Percentiles rank a stretch among this genome's conserved stretches.
Conservation (phyloP, 2,888 invertebrate species). For the Drosophila testacea region DNA sequence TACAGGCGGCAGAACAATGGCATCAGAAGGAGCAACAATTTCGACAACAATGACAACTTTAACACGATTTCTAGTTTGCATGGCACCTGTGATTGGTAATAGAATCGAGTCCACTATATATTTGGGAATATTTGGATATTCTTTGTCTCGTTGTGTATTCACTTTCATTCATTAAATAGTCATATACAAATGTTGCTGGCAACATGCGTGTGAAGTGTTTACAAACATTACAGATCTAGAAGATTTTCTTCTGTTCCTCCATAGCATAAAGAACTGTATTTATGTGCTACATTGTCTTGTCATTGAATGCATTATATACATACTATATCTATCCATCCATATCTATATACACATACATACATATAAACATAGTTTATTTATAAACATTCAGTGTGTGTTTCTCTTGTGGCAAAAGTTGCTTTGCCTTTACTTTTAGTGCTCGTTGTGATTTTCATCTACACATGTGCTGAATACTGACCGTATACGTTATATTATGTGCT, state of each 20-base stretch:
- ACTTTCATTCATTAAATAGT: conserved; percentile 50
- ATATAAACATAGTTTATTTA: conserved; percentile 33
- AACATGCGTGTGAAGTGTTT: conserved; percentile 29
- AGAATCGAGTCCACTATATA: conserved; percentile 1
- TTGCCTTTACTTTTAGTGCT: conserved; percentile 33
- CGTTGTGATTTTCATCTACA: conserved; percentile 46
- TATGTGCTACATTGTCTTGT: conserved; percentile 43
- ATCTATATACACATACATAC: conserved; percentile 18
- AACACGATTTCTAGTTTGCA: conserved; percentile 84
- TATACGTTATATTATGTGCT: conserved; percentile 59
- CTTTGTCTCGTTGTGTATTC: conserved; percentile 12
- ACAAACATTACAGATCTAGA: conserved; percentile 24
- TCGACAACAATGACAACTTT: conserved; percentile 68
- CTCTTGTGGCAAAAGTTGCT: conserved; percentile 37
- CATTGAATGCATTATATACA: conserved; percentile 53
- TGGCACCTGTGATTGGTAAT: conserved; percentile 85
- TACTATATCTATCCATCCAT: conserved; percentile 45
- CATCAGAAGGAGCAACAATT: conserved; percentile 12
- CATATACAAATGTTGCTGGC: conserved; percentile 48
- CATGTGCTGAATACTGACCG: conserved; percentile 52
- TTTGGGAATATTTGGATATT: conserved; percentile 10
- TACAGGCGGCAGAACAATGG: conserved; percentile 48
- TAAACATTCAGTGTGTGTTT: conserved; percentile 40
- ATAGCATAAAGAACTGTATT: conserved; percentile 39
- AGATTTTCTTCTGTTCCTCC: conserved; percentile 10